Evolutionary conservation across 92 coral and sea anemone species (phyloP).

Genomic region (Plumapathes pennacea): DNA sequence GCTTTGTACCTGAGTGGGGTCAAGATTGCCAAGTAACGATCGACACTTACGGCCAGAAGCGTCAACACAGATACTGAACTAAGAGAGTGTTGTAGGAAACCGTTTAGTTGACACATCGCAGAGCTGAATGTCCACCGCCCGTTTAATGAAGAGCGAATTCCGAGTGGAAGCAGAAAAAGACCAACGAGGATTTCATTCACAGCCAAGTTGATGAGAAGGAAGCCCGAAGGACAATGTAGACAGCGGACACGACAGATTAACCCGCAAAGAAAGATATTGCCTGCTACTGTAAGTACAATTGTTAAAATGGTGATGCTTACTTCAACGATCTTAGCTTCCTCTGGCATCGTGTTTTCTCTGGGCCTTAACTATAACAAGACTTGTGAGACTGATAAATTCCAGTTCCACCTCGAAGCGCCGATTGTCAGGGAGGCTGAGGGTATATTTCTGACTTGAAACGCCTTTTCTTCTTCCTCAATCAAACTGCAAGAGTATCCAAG

Average conservation of each 20-base stretch:
- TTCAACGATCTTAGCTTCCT: too few species aligned
- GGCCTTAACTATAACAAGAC: too few species aligned
- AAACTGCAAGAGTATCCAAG: too few species aligned
- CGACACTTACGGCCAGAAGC: slow-evolving; percentile 71
- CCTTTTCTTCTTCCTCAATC: too few species aligned
- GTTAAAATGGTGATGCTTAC: slow-evolving; percentile 38
- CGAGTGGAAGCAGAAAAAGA: slow-evolving; percentile 62
- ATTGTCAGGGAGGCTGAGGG: too few species aligned
- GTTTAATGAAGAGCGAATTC: slow-evolving; percentile 45
- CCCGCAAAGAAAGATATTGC: slow-evolving; percentile 58
- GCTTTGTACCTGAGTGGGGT: slow-evolving; percentile 72
- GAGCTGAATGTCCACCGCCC: slow-evolving; percentile 15
- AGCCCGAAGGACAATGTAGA: slow-evolving; percentile 72
- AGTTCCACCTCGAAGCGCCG: too few species aligned
- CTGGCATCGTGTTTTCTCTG: too few species aligned
- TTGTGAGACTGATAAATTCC: too few species aligned
- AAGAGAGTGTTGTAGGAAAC: slow-evolving; percentile 65
- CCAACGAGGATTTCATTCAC: slow-evolving; percentile 69
- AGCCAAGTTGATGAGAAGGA: slow-evolving; percentile 72
- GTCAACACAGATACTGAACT: slow-evolving; percentile 78
- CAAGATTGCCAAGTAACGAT: slow-evolving; percentile 76
- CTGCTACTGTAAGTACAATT: slow-evolving; percentile 51
- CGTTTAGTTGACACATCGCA: slow-evolving; percentile 51
- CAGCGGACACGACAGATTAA: slow-evolving; percentile 68
- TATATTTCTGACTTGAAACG: too few species aligned